phyloP scores from a whole-genome alignment of 2,888 invertebrate species.

The Agriopis leucophaearia region DNA sequence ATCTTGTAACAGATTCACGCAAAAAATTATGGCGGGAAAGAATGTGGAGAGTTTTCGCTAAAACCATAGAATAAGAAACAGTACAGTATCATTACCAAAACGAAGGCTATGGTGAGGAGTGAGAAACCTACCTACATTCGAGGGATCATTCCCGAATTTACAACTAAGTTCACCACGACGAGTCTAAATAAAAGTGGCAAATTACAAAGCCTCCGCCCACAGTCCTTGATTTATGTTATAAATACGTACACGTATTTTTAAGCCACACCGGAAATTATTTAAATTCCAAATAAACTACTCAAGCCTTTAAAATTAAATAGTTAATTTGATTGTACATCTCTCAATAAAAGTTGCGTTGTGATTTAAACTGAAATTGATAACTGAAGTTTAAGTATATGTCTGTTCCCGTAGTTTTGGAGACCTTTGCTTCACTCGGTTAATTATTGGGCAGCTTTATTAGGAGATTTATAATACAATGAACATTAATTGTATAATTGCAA shows the following conservation, averaged over 20 bases:
- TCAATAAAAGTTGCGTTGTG: background rate
- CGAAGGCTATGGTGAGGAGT: no score
- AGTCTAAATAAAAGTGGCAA: slow-evolving; percentile 26
- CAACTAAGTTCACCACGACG: background rate
- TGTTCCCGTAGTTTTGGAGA: background rate
- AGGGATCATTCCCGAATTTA: background rate
- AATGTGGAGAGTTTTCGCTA: no score
- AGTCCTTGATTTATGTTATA: slow-evolving; percentile 68
- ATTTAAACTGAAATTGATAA: background rate
- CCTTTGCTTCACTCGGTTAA: no score
- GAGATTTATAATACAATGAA: background rate
- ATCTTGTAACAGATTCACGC: no score
- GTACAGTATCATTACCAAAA: no score
- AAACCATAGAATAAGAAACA: no score
- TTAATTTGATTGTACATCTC: background rate
- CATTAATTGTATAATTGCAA: slow-evolving; percentile 25
- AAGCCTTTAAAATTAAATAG: background rate
- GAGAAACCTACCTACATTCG: background rate
- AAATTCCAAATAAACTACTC: slow-evolving; percentile 69
- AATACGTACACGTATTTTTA: slow-evolving; percentile 54
- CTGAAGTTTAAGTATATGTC: background rate
- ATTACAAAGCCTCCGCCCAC: slow-evolving; percentile 69
- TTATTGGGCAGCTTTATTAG: background rate
- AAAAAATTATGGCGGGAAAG: no score
- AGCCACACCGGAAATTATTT: slow-evolving; percentile 76